phyloP scores from a whole-genome alignment of 2,113 vertebrate genomes.

The Seriola rivoliana region DNA sequence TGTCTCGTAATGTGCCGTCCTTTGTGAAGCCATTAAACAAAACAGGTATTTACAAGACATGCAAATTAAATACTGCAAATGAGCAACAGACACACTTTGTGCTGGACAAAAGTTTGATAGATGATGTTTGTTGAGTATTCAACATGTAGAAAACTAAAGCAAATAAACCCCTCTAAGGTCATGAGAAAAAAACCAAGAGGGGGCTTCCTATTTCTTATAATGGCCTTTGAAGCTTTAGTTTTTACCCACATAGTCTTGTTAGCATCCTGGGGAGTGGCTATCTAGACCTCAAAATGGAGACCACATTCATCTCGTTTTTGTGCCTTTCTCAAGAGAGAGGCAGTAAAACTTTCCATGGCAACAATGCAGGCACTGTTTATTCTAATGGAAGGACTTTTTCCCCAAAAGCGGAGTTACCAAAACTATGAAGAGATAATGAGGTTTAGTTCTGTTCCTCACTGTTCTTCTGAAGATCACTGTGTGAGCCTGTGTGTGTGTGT shows the following conservation, averaged over 20 bases:
- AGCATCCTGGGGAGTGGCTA: constrained; percentile 33
- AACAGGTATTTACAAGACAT: constrained; percentile 55
- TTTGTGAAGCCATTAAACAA: constrained; percentile 59
- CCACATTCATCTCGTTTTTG: constrained; percentile 44
- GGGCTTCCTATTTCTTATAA: neutral
- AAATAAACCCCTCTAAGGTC: neutral
- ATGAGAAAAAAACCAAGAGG: constrained; percentile 13
- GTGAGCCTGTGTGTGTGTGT: neutral
- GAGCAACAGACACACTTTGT: constrained; percentile 1
- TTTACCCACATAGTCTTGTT: constrained; percentile 14
- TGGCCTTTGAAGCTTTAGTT: neutral
- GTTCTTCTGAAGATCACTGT: constrained; percentile 4
- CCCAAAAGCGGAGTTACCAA: constrained; percentile 38
- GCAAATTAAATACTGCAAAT: constrained; percentile 35
- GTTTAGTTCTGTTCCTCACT: constrained; percentile 15
- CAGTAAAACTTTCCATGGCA: constrained; percentile 64
- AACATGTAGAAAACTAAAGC: neutral
- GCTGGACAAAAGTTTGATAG: neutral
- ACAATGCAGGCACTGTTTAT: constrained; percentile 58
- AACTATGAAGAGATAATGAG: constrained; percentile 51
- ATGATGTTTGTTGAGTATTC: neutral
- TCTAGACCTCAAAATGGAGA: constrained; percentile 49
- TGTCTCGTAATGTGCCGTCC: constrained; percentile 48
- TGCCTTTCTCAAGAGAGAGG: constrained; percentile 40
- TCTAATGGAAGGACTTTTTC: constrained; percentile 39